Conservation (phyloP, 2,797 vertebrate genomes). For the Etheostoma perlongum region DNA sequence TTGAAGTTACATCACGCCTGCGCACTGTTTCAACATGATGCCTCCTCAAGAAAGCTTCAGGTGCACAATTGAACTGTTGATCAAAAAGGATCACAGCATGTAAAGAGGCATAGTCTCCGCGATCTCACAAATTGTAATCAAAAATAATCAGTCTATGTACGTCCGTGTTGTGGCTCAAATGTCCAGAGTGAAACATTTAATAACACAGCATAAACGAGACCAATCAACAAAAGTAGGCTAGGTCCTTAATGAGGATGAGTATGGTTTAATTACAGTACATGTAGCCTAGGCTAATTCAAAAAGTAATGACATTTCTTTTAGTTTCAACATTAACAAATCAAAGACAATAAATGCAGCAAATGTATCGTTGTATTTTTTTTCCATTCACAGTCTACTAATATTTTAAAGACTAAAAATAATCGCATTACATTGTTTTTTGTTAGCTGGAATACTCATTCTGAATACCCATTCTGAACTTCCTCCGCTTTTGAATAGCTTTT, state of each 20-base stretch:
- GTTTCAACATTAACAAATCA: conserved; percentile 25
- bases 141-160: not conserved
- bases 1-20: conserved; percentile 46
- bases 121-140: not conserved
- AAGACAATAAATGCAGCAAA: conserved; percentile 29
- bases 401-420: conserved; percentile 1
- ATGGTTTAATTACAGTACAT: conserved; percentile 69
- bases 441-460: not conserved
- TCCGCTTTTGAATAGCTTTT: not conserved
- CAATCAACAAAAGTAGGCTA: conserved; percentile 56
- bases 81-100: not conserved
- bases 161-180: conserved; percentile 32
- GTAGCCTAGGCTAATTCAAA: conserved; percentile 52
- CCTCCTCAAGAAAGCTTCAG: conserved; percentile 10
- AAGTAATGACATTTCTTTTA: conserved; percentile 16
- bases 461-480: not conserved
- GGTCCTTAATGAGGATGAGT: conserved; percentile 60
- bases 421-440: not conserved
- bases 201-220: conserved; percentile 53
- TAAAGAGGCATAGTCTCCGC: not conserved
- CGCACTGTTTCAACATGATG: conserved; percentile 18
- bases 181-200: conserved; percentile 51
- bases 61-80: conserved; percentile 27
- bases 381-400: not conserved
- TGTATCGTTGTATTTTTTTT: not conserved